A percentile compares a stretch with the other conserved stretches of the same genome.
Evolutionary conservation across 2,113 vertebrate genomes (phyloP).

Genomic region (Mobula hypostoma): DNA sequence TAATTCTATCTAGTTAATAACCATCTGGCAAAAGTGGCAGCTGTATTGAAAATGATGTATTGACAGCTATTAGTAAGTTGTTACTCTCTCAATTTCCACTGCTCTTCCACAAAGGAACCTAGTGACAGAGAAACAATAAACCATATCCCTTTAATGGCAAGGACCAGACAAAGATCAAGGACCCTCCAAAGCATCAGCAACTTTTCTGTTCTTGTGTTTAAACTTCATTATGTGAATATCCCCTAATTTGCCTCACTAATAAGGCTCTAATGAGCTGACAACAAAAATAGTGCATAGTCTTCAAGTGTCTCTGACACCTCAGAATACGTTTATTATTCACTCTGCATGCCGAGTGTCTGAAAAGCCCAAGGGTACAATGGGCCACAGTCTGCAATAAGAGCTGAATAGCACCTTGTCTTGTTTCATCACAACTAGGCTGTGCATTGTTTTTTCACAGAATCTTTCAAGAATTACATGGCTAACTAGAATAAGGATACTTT

Average conservation of each 20-base stretch:
- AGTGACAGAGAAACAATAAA: background rate
- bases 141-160: background rate
- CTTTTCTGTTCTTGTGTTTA: background rate
- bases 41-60: too few relatives aligned
- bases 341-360: background rate
- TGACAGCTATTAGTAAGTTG: background rate
- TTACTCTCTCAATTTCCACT: background rate
- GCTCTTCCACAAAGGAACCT: background rate
- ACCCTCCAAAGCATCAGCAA: background rate
- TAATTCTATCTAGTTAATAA: background rate
- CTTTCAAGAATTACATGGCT: background rate
- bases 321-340: background rate
- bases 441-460: background rate
- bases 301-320: background rate
- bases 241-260: background rate
- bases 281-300: background rate
- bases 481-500: background rate
- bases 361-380: background rate
- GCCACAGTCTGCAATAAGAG: background rate
- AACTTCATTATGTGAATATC: background rate
- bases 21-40: background rate
- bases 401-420: background rate
- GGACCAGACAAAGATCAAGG: background rate
- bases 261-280: background rate
- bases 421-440: background rate